phyloP scores from a whole-genome alignment of 2,888 invertebrate genomes.

The Tipula vernalis region DNA sequence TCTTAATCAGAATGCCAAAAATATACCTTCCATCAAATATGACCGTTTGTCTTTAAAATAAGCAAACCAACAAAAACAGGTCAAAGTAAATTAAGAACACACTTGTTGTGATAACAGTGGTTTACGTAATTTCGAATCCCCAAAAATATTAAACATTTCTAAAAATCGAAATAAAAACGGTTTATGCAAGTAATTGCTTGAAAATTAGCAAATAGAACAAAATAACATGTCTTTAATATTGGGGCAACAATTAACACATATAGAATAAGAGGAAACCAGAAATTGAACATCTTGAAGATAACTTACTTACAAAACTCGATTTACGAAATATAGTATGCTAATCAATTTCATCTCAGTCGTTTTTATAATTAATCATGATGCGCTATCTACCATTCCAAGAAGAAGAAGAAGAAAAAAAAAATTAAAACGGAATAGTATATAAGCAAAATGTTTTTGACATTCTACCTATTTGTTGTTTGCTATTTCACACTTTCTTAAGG shows the following conservation, averaged over 20 bases:
- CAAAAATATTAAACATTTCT: too few species aligned
- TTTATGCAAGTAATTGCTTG: not conserved
- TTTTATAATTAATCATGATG: not conserved
- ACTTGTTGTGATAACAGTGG: too few species aligned
- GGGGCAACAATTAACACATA: not conserved
- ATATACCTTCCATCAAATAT: too few species aligned
- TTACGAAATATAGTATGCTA: too few species aligned
- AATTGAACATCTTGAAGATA: not conserved
- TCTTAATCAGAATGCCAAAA: too few species aligned
- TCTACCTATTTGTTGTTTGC: not conserved
- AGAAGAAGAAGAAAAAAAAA: not conserved
- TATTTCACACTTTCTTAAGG: not conserved
- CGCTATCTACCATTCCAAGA: not conserved
- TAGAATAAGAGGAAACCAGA: not conserved
- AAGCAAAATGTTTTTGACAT: not conserved
- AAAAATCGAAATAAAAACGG: not conserved
- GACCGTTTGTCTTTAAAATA: too few species aligned
- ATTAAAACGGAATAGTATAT: not conserved
- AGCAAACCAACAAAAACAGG: too few species aligned
- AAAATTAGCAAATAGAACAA: not conserved
- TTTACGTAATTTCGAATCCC: too few species aligned
- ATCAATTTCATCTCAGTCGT: too few species aligned
- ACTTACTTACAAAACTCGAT: too few species aligned
- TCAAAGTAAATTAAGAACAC: too few species aligned
- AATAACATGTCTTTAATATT: not conserved